phyloP scores from a whole-genome alignment of 2,113 vertebrate species.

The Clarias gariepinus region DNA sequence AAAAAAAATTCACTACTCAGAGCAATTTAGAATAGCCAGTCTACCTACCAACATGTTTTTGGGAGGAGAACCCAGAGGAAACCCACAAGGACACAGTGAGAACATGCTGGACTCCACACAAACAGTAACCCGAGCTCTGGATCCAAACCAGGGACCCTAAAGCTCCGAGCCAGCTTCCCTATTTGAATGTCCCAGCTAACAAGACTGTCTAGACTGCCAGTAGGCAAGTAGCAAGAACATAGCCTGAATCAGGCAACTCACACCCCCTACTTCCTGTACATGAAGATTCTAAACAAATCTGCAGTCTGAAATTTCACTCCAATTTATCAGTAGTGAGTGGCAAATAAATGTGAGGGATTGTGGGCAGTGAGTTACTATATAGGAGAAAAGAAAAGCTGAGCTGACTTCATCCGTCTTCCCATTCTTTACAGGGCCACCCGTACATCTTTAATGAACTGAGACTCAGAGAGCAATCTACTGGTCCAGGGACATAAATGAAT shows the following conservation, averaged over 20 bases:
- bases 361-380: background rate
- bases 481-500: background rate
- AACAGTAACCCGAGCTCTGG: background rate
- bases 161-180: background rate
- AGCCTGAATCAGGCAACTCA: background rate
- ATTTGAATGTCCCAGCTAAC: background rate
- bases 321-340: background rate
- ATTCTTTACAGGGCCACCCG: background rate
- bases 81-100: background rate
- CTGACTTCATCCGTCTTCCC: background rate
- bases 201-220: background rate
- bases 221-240: background rate
- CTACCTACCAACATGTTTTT: background rate
- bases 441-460: background rate
- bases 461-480: background rate
- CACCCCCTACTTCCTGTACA: background rate
- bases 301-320: background rate
- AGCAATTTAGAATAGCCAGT: background rate
- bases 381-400: background rate
- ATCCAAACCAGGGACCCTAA: background rate
- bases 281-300: background rate
- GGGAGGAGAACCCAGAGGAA: background rate
- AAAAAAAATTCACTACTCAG: background rate
- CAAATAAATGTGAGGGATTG: background rate
- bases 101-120: background rate